phyloP scores from a whole-genome alignment of 2,888 invertebrate genomes.

The Seladonia tumulorum region DNA sequence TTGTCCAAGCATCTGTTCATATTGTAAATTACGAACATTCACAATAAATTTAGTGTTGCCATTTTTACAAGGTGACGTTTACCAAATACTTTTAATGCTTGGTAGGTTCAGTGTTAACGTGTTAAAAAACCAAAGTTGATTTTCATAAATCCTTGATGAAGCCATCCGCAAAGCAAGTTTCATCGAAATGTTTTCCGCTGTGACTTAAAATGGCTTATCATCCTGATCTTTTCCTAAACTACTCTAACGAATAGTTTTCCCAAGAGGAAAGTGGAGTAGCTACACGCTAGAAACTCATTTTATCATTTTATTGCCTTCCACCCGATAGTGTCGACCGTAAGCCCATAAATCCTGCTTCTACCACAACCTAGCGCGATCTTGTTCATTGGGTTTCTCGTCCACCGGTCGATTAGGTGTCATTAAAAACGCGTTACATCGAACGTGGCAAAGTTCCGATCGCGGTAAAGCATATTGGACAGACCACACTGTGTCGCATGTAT shows the following conservation, averaged over 20 bases:
- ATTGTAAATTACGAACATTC: too few relatives aligned
- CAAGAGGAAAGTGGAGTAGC: neutral
- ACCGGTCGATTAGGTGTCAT: neutral
- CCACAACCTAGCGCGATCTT: neutral
- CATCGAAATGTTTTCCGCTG: too few relatives aligned
- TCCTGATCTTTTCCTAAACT: too few relatives aligned
- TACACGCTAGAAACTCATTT: neutral
- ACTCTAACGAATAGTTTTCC: neutral
- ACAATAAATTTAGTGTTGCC: too few relatives aligned
- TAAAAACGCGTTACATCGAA: neutral
- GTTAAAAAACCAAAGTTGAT: too few relatives aligned
- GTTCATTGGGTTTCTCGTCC: neutral
- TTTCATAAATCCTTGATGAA: too few relatives aligned
- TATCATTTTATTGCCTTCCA: neutral
- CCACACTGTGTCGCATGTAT: neutral
- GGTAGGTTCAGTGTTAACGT: too few relatives aligned
- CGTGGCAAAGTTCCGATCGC: neutral
- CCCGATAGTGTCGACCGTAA: neutral
- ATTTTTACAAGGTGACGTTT: too few relatives aligned
- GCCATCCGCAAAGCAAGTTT: too few relatives aligned
- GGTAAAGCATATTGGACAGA: neutral
- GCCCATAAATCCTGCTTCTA: neutral
- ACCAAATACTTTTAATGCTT: too few relatives aligned
- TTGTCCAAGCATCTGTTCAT: too few relatives aligned
- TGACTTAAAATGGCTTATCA: too few relatives aligned